These are phyloP conservation scores for Eudasyphora cyanicolor DNA, from an alignment of 2,888 invertebrate genomes.

Conservation along the genomic window DNA sequence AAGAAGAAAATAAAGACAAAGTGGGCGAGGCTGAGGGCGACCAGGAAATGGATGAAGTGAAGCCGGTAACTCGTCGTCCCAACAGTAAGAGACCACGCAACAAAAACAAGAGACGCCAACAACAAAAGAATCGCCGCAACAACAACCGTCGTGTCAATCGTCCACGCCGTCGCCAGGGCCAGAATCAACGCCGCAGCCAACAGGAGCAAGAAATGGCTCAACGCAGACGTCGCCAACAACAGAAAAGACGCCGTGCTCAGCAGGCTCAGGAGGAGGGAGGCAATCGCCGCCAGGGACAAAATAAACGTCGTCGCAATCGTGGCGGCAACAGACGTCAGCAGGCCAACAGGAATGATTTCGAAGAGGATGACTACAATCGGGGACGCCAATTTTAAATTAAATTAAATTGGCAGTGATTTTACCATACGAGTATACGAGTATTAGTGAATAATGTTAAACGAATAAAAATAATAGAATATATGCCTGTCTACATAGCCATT, in stretches of 20 bases:
- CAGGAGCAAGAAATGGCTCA: conserved; percentile 25
- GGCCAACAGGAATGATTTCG: conserved; percentile 20
- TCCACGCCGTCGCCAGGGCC: conserved; percentile 27
- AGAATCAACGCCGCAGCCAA: conserved; percentile 32
- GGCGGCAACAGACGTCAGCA: conserved; percentile 29
- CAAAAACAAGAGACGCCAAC: conserved; percentile 23
- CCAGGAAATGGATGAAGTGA: neutral
- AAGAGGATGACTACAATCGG: conserved; percentile 11
- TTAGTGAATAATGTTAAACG: no score
- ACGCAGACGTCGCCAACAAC: conserved; percentile 43
- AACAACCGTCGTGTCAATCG: neutral
- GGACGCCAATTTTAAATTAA: neutral
- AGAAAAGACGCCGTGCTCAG: conserved; percentile 38
- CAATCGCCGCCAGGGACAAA: conserved; percentile 30
- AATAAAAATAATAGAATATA: neutral
- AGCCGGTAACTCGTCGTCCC: conserved; percentile 43
- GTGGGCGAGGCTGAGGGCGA: neutral
- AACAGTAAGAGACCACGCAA: conserved; percentile 53
- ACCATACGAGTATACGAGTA: neutral
- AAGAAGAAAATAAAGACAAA: neutral
- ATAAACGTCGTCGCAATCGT: conserved; percentile 57
- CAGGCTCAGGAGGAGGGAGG: conserved; percentile 10
- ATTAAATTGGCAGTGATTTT: neutral
- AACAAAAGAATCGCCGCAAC: conserved; percentile 21
- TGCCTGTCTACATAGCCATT: no score